Base-by-base conservation (phyloP, 2,888 invertebrate genomes). In the Hecatera dysodea region DNA sequence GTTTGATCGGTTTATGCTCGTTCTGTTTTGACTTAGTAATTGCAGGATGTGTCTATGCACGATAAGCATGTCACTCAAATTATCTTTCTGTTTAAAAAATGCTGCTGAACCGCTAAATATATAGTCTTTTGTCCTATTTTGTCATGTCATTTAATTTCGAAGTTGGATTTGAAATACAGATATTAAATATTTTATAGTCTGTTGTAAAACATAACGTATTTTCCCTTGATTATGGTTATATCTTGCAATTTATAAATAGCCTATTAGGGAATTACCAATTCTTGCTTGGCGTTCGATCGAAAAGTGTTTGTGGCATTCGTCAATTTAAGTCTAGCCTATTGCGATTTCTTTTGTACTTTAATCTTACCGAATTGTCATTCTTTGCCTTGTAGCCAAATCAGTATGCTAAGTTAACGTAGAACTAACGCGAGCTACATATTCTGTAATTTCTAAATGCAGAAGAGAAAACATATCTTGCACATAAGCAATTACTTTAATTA, bases 1-100 rank as follows among this genome's bases (percentile, higher is more conserved):
- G 24, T 63, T 75, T 48, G 29, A 48, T 80, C 24, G 42, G 66
- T 57, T 56, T 52, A 66, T 57, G 55, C 42, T 48, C 42, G 39
- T 39, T 29, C 24, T 52, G n/a, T 46, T 67, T 39, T 72, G 24
- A 72, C 50, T 39, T 56, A 44, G 44, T 27, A 39, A 33, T 61
- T 52, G 19, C 55, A 44, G 69, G 42, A 57, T 22, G 44, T 59
- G 22, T 44, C 33, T 27, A 27, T 71, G n/a, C 33, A 48, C 27
- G 22, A 60, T 65, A 27, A 53, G 42, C 22, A 52, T 61, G 42
- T 50, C 53, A 22, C 4, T 68, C 57, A 29, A 29, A 55, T 52
- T 55, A 55, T 55, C 36, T 46, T 56, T 55, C 42, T 60, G 15
- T 29, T 44, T 60, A 33, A 72, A 50, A 36, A 52, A 52, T 55